phyloP scores from a whole-genome alignment of 2,113 vertebrate genomes.

The Ameiurus melas region DNA sequence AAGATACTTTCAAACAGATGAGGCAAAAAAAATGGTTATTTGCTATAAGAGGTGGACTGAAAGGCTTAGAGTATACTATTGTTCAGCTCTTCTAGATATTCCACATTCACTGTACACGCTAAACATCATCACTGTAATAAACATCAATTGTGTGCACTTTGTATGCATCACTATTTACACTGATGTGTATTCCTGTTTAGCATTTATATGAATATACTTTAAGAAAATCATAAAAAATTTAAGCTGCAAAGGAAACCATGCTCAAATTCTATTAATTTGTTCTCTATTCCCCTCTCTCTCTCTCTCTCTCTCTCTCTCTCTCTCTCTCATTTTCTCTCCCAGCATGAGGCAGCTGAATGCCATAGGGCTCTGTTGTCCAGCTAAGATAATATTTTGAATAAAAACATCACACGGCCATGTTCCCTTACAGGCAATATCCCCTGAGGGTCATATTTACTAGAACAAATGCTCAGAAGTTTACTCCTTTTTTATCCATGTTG shows the following conservation, averaged over 20 bases:
- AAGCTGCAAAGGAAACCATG: neutral
- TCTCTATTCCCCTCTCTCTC: neutral
- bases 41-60: neutral
- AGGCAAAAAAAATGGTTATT: neutral
- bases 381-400: slow-evolving; percentile 46
- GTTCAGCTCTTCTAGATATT: neutral
- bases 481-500: slow-evolving; percentile 2
- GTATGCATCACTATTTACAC: neutral
- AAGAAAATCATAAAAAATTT: neutral
- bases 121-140: neutral
- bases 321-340: neutral
- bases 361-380: slow-evolving; percentile 38
- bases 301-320: neutral
- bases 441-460: slow-evolving; percentile 10
- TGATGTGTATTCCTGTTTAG: neutral
- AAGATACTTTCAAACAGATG: neutral
- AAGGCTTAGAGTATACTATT: neutral
- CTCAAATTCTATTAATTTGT: neutral
- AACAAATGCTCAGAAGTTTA: slow-evolving; percentile 14
- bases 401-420: slow-evolving; percentile 30
- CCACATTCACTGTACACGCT: neutral
- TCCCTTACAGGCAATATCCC: slow-evolving; percentile 8
- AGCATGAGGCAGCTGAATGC: slow-evolving; percentile 34
- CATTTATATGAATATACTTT: neutral
- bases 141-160: neutral